These are phyloP conservation scores for Misgurnus mizolepis DNA, from an alignment of 2,113 vertebrate species.

Conservation along the genomic window DNA sequence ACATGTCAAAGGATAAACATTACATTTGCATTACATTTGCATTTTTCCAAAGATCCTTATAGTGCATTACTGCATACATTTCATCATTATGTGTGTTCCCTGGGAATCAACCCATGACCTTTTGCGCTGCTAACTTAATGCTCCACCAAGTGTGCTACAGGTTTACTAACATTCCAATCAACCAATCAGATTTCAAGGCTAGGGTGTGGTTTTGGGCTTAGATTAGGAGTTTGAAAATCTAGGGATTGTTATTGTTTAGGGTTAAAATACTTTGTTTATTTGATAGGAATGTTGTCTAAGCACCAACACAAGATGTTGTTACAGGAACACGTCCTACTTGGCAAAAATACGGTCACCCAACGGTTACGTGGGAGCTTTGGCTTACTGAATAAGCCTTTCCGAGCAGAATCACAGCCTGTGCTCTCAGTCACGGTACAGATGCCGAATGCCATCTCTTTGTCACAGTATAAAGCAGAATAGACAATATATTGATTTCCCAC, in stretches of 20 bases:
- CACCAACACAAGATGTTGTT: background rate
- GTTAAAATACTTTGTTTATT: background rate
- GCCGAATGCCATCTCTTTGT: constrained; percentile 13
- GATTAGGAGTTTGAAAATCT: background rate
- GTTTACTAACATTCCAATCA: no score
- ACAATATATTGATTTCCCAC: constrained; percentile 32
- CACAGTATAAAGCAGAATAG: constrained; percentile 3
- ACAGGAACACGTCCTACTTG: constrained; percentile 13
- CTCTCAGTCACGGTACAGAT: constrained; percentile 17
- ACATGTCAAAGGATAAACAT: no score
- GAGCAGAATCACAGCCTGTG: constrained; percentile 20
- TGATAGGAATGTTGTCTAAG: background rate
- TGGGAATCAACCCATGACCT: no score
- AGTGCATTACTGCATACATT: no score
- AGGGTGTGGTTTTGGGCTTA: background rate
- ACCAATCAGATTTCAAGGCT: background rate
- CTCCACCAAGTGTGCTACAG: no score
- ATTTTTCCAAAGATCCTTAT: no score
- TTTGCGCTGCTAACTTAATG: no score
- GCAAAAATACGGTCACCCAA: constrained; percentile 24
- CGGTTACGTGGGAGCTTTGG: constrained; percentile 50
- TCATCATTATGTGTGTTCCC: no score
- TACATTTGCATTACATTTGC: no score
- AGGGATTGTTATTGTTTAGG: no score
- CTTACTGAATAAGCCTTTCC: constrained; percentile 30